Conservation (phyloP, 2,888 invertebrate species). For the Synanthedon myopaeformis region DNA sequence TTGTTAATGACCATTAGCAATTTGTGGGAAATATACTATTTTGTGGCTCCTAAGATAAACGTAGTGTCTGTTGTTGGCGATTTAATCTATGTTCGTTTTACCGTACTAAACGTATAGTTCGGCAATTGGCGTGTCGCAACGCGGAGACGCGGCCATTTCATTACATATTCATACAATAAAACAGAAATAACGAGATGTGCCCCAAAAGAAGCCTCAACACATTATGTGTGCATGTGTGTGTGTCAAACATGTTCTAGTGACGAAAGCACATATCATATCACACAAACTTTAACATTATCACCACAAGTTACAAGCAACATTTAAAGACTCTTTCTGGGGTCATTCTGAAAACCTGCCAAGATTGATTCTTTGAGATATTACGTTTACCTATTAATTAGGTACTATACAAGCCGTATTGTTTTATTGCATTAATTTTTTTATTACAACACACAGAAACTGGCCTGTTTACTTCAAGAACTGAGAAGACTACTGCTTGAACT, state of each 20-base stretch:
- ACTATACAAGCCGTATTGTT: too few relatives aligned
- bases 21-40: too few relatives aligned
- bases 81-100: constrained; percentile 41
- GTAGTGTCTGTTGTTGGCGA: background rate
- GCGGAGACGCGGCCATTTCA: constrained; percentile 26
- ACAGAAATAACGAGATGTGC: constrained; percentile 59
- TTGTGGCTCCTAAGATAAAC: background rate
- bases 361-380: too few relatives aligned
- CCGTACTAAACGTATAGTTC: constrained; percentile 41
- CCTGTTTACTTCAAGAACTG: too few relatives aligned
- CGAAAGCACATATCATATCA: constrained; percentile 5
- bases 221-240: constrained; percentile 9
- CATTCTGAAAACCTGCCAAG: too few relatives aligned
- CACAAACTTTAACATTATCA: background rate
- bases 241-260: constrained; percentile 15
- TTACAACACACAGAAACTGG: too few relatives aligned
- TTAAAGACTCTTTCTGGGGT: too few relatives aligned
- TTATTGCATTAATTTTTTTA: too few relatives aligned
- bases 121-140: constrained; percentile 63
- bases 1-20: too few relatives aligned
- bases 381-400: too few relatives aligned
- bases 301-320: too few relatives aligned
- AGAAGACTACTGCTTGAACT: too few relatives aligned
- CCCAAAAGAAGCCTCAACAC: constrained; percentile 22
- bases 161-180: constrained; percentile 67